Percentiles rank a stretch among this genome's conserved stretches.
Evolutionary conservation across 2,113 vertebrate genomes (phyloP).

Genomic region (Nerophis lumbriciformis): DNA sequence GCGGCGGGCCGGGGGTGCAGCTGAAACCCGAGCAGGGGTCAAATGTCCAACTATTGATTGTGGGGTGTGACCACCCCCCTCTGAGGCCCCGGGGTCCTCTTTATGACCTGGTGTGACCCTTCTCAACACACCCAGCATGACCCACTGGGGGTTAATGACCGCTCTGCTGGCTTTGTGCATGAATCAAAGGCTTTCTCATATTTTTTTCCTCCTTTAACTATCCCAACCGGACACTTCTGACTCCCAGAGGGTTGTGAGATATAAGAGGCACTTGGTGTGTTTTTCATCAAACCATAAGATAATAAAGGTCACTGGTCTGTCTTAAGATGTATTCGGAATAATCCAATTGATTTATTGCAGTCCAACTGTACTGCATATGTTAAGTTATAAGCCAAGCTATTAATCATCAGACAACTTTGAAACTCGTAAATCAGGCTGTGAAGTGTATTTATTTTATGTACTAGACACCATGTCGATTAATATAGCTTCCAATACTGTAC

Average conservation of each 20-base stretch:
- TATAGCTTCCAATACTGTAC: background rate
- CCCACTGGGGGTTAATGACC: constrained; percentile 55
- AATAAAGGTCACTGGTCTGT: background rate
- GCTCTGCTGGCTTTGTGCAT: constrained; percentile 38
- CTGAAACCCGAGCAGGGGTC: constrained; percentile 49
- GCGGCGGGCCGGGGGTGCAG: constrained; percentile 13
- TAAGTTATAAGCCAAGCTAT: background rate
- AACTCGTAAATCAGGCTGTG: background rate
- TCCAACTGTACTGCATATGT: background rate
- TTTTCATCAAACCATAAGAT: constrained; percentile 15
- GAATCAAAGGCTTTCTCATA: constrained; percentile 45
- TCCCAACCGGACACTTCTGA: constrained; percentile 15
- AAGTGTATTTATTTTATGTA: background rate
- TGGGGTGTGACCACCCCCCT: constrained; percentile 41
- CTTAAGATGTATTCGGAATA: background rate
- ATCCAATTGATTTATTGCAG: background rate
- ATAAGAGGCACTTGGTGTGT: constrained; percentile 3
- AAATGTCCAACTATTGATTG: constrained; percentile 63
- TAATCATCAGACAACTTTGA: too few species aligned
- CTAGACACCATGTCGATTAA: background rate
- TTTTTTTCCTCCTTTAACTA: constrained; percentile 9
- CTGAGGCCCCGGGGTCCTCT: constrained; percentile 35
- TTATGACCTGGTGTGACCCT: constrained; percentile 40
- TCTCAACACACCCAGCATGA: constrained; percentile 32
- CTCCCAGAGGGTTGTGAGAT: constrained; percentile 18